Percentiles rank a stretch among this genome's conserved stretches.
These are phyloP conservation scores for Prolemur simus DNA, from an alignment of 2,113 vertebrate species.

Conservation along the genomic window DNA sequence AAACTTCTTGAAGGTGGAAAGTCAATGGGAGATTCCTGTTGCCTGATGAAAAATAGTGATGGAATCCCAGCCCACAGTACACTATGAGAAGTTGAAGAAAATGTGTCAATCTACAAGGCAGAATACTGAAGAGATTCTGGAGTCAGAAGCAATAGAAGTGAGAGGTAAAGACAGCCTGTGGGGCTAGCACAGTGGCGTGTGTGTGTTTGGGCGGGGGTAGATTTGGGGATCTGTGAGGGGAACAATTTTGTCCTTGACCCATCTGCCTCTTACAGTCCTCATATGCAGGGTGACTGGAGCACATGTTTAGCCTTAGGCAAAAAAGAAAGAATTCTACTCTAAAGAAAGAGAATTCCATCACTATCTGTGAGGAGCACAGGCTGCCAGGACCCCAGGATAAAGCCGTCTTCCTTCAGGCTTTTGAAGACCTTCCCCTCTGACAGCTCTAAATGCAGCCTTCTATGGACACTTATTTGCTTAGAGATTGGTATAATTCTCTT, in stretches of 20 bases:
- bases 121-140: not conserved
- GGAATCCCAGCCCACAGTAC: not conserved
- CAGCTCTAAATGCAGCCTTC: not conserved
- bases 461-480: not conserved
- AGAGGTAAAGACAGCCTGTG: not conserved
- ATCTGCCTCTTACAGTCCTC: not conserved
- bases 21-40: not conserved
- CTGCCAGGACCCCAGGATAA: not conserved
- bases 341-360: not conserved
- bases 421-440: not conserved
- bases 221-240: not conserved
- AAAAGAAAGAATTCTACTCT: not conserved
- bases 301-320: not conserved
- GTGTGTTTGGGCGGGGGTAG: not conserved
- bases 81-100: not conserved
- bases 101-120: not conserved
- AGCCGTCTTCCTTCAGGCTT: not conserved
- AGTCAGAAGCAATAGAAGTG: not conserved
- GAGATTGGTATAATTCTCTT: not conserved
- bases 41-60: not conserved
- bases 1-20: not conserved
- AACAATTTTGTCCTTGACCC: not conserved
- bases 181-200: rapidly evolving
- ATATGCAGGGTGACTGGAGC: not conserved
- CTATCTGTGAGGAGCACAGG: not conserved